Conservation (phyloP, 2,113 vertebrate genomes). For the Marmota monax region DNA sequence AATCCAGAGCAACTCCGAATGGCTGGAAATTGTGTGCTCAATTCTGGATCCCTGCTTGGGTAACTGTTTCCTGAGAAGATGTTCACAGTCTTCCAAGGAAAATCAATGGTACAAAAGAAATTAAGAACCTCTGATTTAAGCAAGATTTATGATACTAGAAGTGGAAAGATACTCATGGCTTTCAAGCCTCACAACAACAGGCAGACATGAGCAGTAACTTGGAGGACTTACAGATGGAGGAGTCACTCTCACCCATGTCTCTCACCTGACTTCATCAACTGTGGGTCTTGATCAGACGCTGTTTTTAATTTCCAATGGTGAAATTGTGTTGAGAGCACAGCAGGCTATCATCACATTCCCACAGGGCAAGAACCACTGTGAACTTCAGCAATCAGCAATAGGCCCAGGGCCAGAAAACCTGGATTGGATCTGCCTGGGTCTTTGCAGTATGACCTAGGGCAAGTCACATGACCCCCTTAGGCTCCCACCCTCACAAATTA, state of each 20-base stretch:
- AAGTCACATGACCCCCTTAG: neutral
- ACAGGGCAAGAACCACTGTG: neutral
- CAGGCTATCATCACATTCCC: neutral
- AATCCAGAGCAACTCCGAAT: neutral
- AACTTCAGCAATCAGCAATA: neutral
- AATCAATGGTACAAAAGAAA: neutral
- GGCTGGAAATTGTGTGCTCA: neutral
- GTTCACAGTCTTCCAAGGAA: neutral
- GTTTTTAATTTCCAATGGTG: constrained; percentile 3
- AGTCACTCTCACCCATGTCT: neutral
- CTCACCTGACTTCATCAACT: neutral
- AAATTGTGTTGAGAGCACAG: neutral
- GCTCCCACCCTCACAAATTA: neutral
- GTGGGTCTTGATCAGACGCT: neutral
- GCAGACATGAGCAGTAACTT: neutral
- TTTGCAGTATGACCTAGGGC: neutral
- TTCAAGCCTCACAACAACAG: neutral
- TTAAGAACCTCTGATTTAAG: constrained; percentile 1
- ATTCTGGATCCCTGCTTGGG: neutral
- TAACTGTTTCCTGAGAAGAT: neutral
- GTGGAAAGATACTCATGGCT: neutral
- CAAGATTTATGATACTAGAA: neutral
- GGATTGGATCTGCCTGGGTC: neutral
- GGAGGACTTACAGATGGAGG: neutral
- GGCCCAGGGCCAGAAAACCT: neutral